Base-by-base conservation (phyloP, 2,888 invertebrate genomes). In the Thysanoteuthis rhombus region DNA sequence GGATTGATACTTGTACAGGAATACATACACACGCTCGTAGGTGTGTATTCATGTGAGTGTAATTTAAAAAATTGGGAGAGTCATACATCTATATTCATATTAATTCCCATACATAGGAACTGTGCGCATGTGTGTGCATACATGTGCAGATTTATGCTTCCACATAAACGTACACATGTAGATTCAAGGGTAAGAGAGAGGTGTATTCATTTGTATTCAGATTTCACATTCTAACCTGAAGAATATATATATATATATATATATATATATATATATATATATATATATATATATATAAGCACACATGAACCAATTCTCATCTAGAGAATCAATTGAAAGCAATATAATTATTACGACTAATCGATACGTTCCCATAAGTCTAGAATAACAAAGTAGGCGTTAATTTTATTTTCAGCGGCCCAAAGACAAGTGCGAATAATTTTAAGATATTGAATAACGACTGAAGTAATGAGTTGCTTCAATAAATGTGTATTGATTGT, bases 171-270 rank as follows among this genome's bases (percentile, higher is more conserved):
- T n/a, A n/a, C n/a, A n/a, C n/a, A n/a, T n/a, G n/a, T n/a, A n/a
- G n/a, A n/a, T n/a, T n/a, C n/a, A n/a, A n/a, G n/a, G n/a, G n/a
- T n/a, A n/a, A n/a, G n/a, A n/a, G n/a, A n/a, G n/a, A n/a, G n/a
- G n/a, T n/a, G n/a, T n/a, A n/a, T n/a, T n/a, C n/a, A n/a, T n/a
- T n/a, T n/a, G n/a, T n/a, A n/a, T n/a, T n/a, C n/a, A n/a, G n/a
- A n/a, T n/a, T n/a, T n/a, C n/a, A n/a, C n/a, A n/a, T n/a, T n/a
- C n/a, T n/a, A n/a, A n/a, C n/a, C n/a, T n/a, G n/a, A n/a, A 6
- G 36, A 6, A 36, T 36, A 36, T 90, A 90, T 90, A 90, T 90
- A 90, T 90, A 90, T 90, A 90, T 90, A 90, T 90, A 90, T 90
- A 90, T 36, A 90, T 90, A 36, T 90, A 36, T 10, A 90, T 28